Evolutionary conservation across 2,888 invertebrate species (phyloP).

Genomic region (Platypus cylindrus): DNA sequence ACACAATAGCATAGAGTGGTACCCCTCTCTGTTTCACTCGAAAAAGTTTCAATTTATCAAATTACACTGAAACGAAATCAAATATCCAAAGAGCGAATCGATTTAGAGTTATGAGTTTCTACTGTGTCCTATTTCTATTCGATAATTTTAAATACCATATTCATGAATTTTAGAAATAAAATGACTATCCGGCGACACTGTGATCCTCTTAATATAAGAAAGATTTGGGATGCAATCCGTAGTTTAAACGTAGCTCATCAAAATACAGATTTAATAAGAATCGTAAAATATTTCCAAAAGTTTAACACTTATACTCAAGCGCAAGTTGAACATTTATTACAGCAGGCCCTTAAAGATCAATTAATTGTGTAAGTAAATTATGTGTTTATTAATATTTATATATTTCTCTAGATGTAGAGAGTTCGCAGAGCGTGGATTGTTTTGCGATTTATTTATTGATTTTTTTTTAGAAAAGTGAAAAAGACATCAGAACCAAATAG

Average conservation of each 20-base stretch:
- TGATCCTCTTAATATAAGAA: constrained; percentile 31
- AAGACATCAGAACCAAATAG: constrained; percentile 4
- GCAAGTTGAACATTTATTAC: constrained; percentile 29
- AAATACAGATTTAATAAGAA: constrained; percentile 24
- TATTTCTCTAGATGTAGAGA: too few relatives aligned
- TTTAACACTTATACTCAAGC: constrained; percentile 21
- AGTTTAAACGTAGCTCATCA: constrained; percentile 23
- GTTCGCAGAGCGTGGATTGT: too few relatives aligned
- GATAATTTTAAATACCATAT: not conserved
- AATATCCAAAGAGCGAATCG: too few relatives aligned
- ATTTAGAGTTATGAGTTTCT: too few relatives aligned
- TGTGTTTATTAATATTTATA: constrained; percentile 2
- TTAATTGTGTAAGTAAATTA: constrained; percentile 27
- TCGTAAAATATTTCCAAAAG: constrained; percentile 29
- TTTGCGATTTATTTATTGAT: too few relatives aligned
- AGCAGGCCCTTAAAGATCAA: constrained; percentile 29
- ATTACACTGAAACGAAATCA: too few relatives aligned
- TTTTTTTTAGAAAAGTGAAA: constrained; percentile 9
- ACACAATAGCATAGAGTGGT: too few relatives aligned
- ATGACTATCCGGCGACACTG: constrained; percentile 32
- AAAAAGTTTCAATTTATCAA: too few relatives aligned
- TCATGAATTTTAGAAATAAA: too few relatives aligned
- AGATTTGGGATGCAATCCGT: constrained; percentile 34
- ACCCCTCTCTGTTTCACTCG: too few relatives aligned
- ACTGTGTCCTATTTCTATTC: too few relatives aligned